Conservation (phyloP, 2,888 invertebrate species). For the Nemotelus pantherinus region DNA sequence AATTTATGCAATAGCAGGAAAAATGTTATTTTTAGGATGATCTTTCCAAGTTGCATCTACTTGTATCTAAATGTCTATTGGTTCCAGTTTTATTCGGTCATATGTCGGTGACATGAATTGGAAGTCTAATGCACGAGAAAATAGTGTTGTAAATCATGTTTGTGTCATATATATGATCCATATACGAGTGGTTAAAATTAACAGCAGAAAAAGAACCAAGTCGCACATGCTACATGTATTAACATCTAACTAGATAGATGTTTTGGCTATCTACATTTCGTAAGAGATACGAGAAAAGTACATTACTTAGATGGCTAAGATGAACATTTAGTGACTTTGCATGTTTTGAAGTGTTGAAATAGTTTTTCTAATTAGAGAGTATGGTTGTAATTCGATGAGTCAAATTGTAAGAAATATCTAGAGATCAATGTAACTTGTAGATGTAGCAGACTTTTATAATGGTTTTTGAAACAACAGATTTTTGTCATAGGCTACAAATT, state of each 20-base stretch:
- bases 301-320: not conserved
- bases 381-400: not conserved
- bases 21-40: slow-evolving; percentile 17
- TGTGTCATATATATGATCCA: not conserved
- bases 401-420: too few species aligned
- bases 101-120: not conserved
- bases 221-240: not conserved
- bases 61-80: too few species aligned
- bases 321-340: not conserved
- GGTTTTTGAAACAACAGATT: too few species aligned
- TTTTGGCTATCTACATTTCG: not conserved
- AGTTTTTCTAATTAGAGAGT: not conserved
- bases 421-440: too few species aligned
- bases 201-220: not conserved
- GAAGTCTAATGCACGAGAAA: not conserved
- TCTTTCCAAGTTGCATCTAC: not conserved
- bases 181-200: not conserved
- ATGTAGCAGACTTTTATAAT: too few species aligned
- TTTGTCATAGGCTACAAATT: too few species aligned
- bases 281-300: not conserved
- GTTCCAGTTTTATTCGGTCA: too few species aligned
- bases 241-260: not conserved
- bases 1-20: slow-evolving; percentile 27
- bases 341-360: not conserved
- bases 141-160: slow-evolving; percentile 18